Evolutionary conservation across 2,888 invertebrate species (phyloP).

Genomic region (Tetramorium bicarinatum): DNA sequence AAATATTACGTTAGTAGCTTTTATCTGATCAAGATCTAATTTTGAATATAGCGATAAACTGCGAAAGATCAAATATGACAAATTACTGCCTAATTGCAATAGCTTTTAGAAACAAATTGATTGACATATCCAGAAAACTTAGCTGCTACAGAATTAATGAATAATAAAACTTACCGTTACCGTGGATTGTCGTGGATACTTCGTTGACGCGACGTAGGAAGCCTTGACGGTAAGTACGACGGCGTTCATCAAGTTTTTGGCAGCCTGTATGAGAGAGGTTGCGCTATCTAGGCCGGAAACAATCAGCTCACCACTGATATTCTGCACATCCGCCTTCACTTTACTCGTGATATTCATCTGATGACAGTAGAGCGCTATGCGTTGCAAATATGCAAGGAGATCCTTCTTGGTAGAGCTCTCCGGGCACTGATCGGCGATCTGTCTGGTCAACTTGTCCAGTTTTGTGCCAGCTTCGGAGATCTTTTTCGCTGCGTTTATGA

Average conservation of each 20-base stretch:
- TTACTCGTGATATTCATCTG: slow-evolving; percentile 99
- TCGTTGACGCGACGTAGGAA: slow-evolving; percentile 99
- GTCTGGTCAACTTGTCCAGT: slow-evolving; percentile 97
- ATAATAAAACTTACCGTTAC: slow-evolving; percentile 91
- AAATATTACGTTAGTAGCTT: not conserved
- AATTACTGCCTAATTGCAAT: not conserved
- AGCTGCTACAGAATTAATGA: not conserved
- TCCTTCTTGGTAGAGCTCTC: slow-evolving; percentile 99
- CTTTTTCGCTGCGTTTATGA: slow-evolving; percentile 99
- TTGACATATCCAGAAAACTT: not conserved
- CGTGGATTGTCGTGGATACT: slow-evolving; percentile 96
- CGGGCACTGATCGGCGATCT: slow-evolving; percentile 98
- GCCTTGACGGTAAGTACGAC: slow-evolving; percentile 99
- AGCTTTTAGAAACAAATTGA: not conserved
- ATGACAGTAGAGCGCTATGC: slow-evolving; percentile 99
- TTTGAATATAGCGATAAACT: not conserved
- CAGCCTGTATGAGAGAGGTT: slow-evolving; percentile 99
- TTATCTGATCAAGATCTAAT: not conserved
- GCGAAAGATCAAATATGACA: slow-evolving; percentile 5
- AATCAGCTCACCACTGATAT: slow-evolving; percentile 99
- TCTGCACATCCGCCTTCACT: slow-evolving; percentile 99
- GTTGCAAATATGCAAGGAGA: slow-evolving; percentile 97
- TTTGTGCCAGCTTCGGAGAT: slow-evolving; percentile 99
- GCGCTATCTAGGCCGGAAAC: slow-evolving; percentile 99
- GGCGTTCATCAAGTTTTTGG: slow-evolving; percentile 99